phyloP scores from a whole-genome alignment of 2,113 vertebrate species.

The Isurus oxyrinchus region DNA sequence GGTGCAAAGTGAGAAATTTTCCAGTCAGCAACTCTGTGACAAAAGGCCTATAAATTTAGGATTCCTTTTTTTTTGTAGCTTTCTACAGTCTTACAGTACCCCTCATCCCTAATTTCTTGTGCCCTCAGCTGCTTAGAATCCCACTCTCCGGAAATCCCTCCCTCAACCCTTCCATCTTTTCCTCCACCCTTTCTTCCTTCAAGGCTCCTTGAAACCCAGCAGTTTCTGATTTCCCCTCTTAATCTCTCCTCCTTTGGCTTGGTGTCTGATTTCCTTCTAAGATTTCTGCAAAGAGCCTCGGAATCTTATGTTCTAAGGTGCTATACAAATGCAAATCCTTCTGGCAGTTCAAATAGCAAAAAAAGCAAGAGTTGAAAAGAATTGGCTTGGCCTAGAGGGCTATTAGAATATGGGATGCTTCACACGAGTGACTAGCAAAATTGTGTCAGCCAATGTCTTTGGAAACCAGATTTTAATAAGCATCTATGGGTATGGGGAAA shows the following conservation, averaged over 20 bases:
- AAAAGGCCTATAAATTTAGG: neutral
- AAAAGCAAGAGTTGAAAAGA: neutral
- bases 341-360: neutral
- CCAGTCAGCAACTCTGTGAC: neutral
- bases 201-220: neutral
- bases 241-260: neutral
- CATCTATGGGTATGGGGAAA: no score
- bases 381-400: neutral
- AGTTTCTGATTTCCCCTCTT: neutral
- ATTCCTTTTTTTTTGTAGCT: neutral
- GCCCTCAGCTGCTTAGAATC: neutral
- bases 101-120: neutral
- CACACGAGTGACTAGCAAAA: neutral
- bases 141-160: neutral
- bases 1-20: neutral
- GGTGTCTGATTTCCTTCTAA: neutral
- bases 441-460: neutral
- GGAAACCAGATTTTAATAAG: neutral
- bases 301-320: neutral
- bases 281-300: neutral
- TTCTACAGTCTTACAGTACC: neutral
- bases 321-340: neutral
- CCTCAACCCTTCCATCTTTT: neutral
- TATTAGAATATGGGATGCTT: neutral
- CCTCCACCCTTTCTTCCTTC: neutral